Percentiles rank a stretch among this genome's conserved stretches.
Conservation (phyloP, 2,888 invertebrate species). For the Megamerina dolium region DNA sequence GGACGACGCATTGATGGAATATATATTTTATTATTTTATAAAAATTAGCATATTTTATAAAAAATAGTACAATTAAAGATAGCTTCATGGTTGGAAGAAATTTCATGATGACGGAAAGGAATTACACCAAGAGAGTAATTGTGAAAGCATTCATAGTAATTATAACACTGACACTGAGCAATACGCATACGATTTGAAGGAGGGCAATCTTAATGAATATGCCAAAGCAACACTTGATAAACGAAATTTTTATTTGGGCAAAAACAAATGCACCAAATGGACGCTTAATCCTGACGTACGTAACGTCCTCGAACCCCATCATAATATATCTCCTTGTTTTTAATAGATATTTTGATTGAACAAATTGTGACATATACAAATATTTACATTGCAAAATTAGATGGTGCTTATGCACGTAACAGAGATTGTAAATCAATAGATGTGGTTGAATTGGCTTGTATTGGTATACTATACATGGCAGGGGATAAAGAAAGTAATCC, state of each 20-base stretch:
- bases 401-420: background rate
- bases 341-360: background rate
- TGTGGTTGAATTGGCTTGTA: conserved; percentile 2
- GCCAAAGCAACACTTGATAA: background rate
- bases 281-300: background rate
- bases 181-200: no score
- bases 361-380: conserved; percentile 2
- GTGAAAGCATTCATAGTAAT: conserved; percentile 1
- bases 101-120: conserved; percentile 1
- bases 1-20: no score
- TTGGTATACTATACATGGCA: conserved; percentile 4
- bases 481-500: no score
- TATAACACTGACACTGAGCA: background rate
- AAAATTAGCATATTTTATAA: no score
- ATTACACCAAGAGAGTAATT: conserved; percentile 2
- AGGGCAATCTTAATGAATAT: conserved; percentile 1
- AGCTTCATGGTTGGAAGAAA: conserved; percentile 1
- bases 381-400: conserved; percentile 2
- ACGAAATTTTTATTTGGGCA: conserved; percentile 2
- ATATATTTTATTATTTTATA: no score
- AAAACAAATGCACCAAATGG: background rate
- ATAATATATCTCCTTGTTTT: conserved; percentile 1
- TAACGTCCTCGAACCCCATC: conserved; percentile 3
- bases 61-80: no score
- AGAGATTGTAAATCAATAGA: conserved; percentile 3